Conservation (phyloP, 2,888 invertebrate genomes). For the Phasia obesa region DNA sequence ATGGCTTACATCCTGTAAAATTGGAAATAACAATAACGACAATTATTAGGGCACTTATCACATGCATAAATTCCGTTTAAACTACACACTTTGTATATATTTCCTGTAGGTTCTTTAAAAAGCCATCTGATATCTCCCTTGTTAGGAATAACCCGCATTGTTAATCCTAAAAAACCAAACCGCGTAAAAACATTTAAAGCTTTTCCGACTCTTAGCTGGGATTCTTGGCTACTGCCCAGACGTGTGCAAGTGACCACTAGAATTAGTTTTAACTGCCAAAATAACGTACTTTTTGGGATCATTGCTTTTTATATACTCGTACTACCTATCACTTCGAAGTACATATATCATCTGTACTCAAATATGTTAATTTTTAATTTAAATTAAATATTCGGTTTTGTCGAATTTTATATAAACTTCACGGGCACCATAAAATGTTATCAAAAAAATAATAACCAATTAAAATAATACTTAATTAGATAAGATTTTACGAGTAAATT, state of each 20-base stretch:
- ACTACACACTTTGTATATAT: slow-evolving; percentile 83
- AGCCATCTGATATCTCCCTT: slow-evolving; percentile 90
- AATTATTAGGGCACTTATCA: background rate
- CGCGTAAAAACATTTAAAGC: slow-evolving; percentile 92
- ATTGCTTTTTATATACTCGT: slow-evolving; percentile 76
- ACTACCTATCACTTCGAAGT: no score
- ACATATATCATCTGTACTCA: slow-evolving; percentile 19
- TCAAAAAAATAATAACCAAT: no score
- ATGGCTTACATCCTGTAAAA: slow-evolving; percentile 84
- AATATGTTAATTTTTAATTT: background rate
- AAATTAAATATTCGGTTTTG: background rate
- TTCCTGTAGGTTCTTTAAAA: slow-evolving; percentile 86
- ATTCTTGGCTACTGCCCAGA: slow-evolving; percentile 79
- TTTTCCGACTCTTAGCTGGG: slow-evolving; percentile 87
- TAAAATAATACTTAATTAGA: no score
- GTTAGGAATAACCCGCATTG: slow-evolving; percentile 91
- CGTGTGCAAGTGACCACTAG: slow-evolving; percentile 76
- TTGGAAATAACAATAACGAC: background rate
- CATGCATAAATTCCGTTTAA: background rate
- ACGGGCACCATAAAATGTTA: no score
- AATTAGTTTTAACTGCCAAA: slow-evolving; percentile 79
- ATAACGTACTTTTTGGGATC: slow-evolving; percentile 78
- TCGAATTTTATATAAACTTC: no score
- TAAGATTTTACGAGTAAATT: no score
- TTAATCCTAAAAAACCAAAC: slow-evolving; percentile 91